Percentiles rank a stretch among this genome's conserved stretches.
Evolutionary conservation across 2,797 vertebrate genomes (phyloP).

Genomic region (Dromococcyx pavoninus): DNA sequence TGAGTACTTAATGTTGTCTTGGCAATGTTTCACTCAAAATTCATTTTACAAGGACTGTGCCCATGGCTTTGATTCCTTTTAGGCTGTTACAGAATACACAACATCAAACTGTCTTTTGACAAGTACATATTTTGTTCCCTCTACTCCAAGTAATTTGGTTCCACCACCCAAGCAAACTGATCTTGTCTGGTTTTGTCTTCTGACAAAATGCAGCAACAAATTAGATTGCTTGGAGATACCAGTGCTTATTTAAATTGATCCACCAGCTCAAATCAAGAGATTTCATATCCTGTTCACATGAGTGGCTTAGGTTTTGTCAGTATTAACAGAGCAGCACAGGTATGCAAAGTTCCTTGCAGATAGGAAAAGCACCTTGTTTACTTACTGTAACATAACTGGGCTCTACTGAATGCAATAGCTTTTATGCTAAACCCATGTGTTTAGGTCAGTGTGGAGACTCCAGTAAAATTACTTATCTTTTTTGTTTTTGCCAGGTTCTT

Average conservation of each 20-base stretch:
- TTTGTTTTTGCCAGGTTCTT: neutral
- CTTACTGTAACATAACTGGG: neutral
- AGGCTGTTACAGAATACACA: neutral
- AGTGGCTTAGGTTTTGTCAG: neutral
- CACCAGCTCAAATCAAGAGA: neutral
- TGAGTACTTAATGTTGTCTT: neutral
- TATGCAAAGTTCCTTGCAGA: neutral
- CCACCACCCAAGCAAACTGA: constrained; percentile 49
- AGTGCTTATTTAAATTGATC: constrained; percentile 13
- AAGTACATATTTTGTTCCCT: constrained; percentile 10
- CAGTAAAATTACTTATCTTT: neutral
- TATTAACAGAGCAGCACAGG: neutral
- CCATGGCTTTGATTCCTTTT: constrained; percentile 3
- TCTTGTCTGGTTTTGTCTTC: constrained; percentile 44
- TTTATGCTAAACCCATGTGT: neutral
- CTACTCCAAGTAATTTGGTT: constrained; percentile 39
- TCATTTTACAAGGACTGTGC: neutral
- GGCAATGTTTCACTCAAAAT: neutral
- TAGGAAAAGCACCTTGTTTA: neutral
- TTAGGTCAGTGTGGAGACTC: neutral
- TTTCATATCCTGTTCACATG: neutral
- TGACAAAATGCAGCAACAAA: constrained; percentile 23
- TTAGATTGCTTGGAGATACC: constrained; percentile 30
- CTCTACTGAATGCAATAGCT: neutral
- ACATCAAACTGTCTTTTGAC: neutral